These are phyloP conservation scores for Dunckerocampus dactyliophorus DNA, from an alignment of 2,113 vertebrate genomes.

Conservation along the genomic window DNA sequence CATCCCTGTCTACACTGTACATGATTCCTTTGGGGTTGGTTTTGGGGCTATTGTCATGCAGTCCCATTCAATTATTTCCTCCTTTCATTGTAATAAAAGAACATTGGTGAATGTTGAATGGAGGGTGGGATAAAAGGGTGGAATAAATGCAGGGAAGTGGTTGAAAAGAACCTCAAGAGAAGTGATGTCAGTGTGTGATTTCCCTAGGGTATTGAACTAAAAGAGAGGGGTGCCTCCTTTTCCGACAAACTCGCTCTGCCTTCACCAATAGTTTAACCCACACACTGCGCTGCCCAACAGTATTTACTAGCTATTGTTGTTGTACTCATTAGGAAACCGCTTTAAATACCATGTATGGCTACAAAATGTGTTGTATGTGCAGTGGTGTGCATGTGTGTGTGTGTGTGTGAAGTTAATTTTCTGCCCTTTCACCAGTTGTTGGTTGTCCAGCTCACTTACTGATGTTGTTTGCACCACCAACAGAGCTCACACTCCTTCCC, in stretches of 20 bases:
- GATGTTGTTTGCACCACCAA: conserved; percentile 46
- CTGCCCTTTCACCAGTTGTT: conserved; percentile 12
- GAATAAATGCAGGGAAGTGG: conserved; percentile 40
- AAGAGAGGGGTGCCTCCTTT: conserved; percentile 35
- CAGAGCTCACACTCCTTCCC: conserved; percentile 27
- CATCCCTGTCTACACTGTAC: neutral
- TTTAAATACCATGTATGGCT: neutral
- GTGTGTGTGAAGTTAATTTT: conserved; percentile 28
- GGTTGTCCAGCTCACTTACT: conserved; percentile 25
- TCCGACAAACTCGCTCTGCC: conserved; percentile 24
- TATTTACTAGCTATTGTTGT: neutral
- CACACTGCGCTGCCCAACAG: neutral
- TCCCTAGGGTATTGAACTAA: conserved; percentile 36
- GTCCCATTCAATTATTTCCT: conserved; percentile 33
- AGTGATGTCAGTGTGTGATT: conserved; percentile 51
- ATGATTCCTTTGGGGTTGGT: conserved; percentile 5
- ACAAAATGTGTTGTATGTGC: too few species aligned
- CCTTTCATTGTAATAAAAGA: conserved; percentile 39
- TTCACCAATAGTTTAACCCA: conserved; percentile 16
- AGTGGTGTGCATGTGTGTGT: neutral
- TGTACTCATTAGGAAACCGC: neutral
- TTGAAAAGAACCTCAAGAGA: conserved; percentile 42
- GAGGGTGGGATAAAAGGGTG: conserved; percentile 46
- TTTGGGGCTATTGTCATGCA: conserved; percentile 32
- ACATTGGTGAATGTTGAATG: conserved; percentile 46